Conservation (phyloP, 2,888 invertebrate species). For the Dicyrtoma fusca region DNA sequence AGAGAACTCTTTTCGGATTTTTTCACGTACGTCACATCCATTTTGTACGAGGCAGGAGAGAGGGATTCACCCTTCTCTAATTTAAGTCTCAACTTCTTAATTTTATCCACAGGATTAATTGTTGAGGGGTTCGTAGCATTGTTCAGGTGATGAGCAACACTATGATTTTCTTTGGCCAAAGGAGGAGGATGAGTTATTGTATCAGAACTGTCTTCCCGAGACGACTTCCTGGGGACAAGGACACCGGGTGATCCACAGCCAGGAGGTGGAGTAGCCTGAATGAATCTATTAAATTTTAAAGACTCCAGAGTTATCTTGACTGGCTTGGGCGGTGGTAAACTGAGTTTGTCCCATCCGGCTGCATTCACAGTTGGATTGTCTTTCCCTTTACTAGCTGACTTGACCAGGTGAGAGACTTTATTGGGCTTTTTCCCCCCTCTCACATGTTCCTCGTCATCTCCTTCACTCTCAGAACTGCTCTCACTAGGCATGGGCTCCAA, state of each 20-base stretch:
- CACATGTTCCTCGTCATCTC: conserved; percentile 40
- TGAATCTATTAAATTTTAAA: conserved; percentile 30
- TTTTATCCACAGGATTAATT: conserved; percentile 61
- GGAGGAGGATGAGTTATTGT: background rate
- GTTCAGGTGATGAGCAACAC: conserved; percentile 24
- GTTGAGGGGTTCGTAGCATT: conserved; percentile 1
- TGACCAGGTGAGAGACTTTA: conserved; percentile 22
- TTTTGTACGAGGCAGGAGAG: conserved; percentile 70
- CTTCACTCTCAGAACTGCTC: conserved; percentile 67
- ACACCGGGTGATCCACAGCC: no score
- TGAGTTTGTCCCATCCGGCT: conserved; percentile 32
- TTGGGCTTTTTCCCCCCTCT: conserved; percentile 11
- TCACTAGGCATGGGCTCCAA: conserved; percentile 75
- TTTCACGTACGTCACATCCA: conserved; percentile 75
- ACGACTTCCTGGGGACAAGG: conserved; percentile 10
- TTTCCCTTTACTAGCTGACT: conserved; percentile 33
- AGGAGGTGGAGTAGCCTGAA: no score
- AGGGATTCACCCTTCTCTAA: conserved; percentile 74
- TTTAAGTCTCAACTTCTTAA: conserved; percentile 80
- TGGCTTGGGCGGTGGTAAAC: conserved; percentile 24
- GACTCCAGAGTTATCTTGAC: conserved; percentile 30
- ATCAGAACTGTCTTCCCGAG: conserved; percentile 17
- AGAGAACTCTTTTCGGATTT: conserved; percentile 57
- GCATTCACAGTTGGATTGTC: conserved; percentile 29
- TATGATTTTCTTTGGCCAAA: conserved; percentile 35